A percentile compares a stretch with the other conserved stretches of the same genome.
Conservation (phyloP, 2,113 vertebrate species). For the Paratilapia polleni region DNA sequence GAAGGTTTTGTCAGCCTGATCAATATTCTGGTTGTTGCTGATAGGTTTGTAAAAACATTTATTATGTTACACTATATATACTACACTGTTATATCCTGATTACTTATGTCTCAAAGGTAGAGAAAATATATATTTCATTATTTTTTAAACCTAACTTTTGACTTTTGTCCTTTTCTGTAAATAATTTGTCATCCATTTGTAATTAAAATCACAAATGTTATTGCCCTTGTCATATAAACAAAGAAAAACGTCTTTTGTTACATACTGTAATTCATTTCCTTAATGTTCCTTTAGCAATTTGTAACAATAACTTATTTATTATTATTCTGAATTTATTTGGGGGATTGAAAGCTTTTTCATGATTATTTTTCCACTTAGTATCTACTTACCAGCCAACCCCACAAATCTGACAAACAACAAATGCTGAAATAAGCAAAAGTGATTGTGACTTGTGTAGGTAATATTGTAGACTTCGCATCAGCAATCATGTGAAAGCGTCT, state of each 20-base stretch:
- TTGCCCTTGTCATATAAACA: not conserved
- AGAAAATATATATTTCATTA: not conserved
- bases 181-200: too few relatives aligned
- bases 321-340: not conserved
- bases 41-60: too few relatives aligned
- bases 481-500: not conserved
- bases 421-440: not conserved
- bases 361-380: not conserved
- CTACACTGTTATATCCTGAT: not conserved
- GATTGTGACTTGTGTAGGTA: too few relatives aligned
- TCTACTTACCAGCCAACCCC: not conserved
- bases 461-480: not conserved
- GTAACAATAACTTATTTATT: accelerated
- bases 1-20: too few relatives aligned
- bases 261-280: not conserved
- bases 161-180: not conserved
- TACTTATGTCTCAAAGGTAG: not conserved
- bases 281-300: not conserved
- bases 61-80: too few relatives aligned
- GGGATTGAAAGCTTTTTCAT: not conserved
- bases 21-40: too few relatives aligned
- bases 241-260: not conserved
- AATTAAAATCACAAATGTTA: not conserved
- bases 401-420: not conserved
- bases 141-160: not conserved